These are phyloP conservation scores for Temnopleurus reevesii DNA, from an alignment of 53 echinoderm and acorn worm species.

Conservation along the genomic window DNA sequence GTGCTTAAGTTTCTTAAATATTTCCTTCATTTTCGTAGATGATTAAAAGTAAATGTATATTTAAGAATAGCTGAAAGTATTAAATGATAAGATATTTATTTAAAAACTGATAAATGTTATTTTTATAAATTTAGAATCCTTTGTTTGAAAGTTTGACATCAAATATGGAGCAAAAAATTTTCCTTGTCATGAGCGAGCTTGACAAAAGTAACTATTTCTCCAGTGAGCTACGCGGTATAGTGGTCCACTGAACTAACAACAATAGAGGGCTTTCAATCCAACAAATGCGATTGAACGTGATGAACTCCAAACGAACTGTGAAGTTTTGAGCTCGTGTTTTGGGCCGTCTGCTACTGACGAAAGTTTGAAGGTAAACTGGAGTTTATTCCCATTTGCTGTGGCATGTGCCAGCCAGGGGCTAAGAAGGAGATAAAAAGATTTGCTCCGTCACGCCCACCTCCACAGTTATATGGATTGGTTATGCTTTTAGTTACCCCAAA, in stretches of 20 bases:
- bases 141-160: too few relatives aligned
- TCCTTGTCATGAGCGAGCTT: slow-evolving; percentile 18
- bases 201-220: background rate
- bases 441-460: background rate
- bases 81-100: background rate
- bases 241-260: background rate
- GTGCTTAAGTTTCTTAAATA: slow-evolving; percentile 24
- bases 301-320: slow-evolving; percentile 7
- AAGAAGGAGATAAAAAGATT: background rate
- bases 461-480: too few relatives aligned
- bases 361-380: background rate
- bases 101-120: background rate
- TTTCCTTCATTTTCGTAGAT: background rate
- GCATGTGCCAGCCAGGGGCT: background rate
- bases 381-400: background rate
- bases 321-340: background rate
- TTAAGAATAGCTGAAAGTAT: background rate
- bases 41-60: too few relatives aligned
- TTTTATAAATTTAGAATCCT: too few relatives aligned
- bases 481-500: too few relatives aligned
- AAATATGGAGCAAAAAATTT: too few relatives aligned
- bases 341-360: background rate
- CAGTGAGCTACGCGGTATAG: background rate
- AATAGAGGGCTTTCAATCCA: background rate
- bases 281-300: background rate